Conservation (phyloP, 2,113 vertebrate genomes). For the Sardina pilchardus region DNA sequence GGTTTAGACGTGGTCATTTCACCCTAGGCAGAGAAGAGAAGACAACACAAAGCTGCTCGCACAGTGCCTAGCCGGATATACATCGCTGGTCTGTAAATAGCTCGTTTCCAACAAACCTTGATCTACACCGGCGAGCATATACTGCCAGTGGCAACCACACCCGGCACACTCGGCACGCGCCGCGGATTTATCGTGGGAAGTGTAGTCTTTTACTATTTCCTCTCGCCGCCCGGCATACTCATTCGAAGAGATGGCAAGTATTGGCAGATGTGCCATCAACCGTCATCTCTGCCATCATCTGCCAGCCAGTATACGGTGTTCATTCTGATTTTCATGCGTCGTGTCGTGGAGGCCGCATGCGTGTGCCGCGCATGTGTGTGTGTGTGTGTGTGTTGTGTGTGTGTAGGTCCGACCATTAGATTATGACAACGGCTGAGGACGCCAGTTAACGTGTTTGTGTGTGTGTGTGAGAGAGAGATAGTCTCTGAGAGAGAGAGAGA, state of each 20-base stretch:
- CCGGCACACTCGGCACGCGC: neutral
- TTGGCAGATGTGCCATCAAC: neutral
- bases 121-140: neutral
- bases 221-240: neutral
- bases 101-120: neutral
- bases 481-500: neutral
- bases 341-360: neutral
- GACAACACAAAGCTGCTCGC: neutral
- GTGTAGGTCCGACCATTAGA: neutral
- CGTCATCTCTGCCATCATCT: constrained; percentile 13
- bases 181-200: neutral
- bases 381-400: neutral
- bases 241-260: neutral
- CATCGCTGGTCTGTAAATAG: neutral
- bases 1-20: neutral
- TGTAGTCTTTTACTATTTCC: neutral
- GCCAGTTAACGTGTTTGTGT: neutral
- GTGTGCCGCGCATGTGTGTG: neutral
- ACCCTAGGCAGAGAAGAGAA: neutral
- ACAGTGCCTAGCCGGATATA: neutral
- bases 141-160: constrained; percentile 8
- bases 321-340: constrained; percentile 3
- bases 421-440: neutral
- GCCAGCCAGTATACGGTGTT: constrained; percentile 5
- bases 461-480: neutral